Base-by-base conservation (phyloP, 2,888 invertebrate genomes). In the Teleiodes luculella region DNA sequence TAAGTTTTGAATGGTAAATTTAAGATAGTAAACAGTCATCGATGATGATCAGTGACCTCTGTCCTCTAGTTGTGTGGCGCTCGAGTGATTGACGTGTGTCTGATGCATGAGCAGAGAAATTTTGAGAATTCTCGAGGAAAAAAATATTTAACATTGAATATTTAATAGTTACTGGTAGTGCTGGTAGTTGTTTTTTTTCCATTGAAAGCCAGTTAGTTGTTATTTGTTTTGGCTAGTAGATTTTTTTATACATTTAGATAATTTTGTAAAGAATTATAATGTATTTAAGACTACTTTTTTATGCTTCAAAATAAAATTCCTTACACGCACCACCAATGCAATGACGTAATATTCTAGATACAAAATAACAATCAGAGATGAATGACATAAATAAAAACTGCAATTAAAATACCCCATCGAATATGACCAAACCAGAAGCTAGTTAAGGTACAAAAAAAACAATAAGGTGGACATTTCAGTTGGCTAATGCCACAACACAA, bases 41-140 rank as follows among this genome's bases (percentile, higher is more conserved):
- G 71, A 76, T 68, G 77, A 80, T 82, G 82, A 83, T 82, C 82
- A 73, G 70, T 79, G 86, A 86, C 86, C 86, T 84, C 68, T 84
- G 76, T 67, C 49, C 51, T 37, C 85, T 72, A 74, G 79, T 70
- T 83, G 82, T 77, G 85, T 80, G 84, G 83, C 46, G 53, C 43
- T 13, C 6, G 10, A 28, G 13, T 87, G 88, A 87, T 86, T 87
- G 88, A 87, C 87, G 77, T 83, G 73, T 86, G 81, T 83, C 82
- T 83, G 85, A 82, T 75, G 74, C 78, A 65, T 20, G 28, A 24
- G 77, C 70, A 72, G 78, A 78, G 80, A 83, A 82, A 80, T 84
- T 83, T 79, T 64, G 63, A 66, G 78, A 82, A 85, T 78, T 77
- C 70, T 57, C 72, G 67, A 69, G 71, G 62, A 63, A 67, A 69